Base-by-base conservation (phyloP, 37 sponge, comb jelly and placozoan genomes). In the Agelas oroides region DNA sequence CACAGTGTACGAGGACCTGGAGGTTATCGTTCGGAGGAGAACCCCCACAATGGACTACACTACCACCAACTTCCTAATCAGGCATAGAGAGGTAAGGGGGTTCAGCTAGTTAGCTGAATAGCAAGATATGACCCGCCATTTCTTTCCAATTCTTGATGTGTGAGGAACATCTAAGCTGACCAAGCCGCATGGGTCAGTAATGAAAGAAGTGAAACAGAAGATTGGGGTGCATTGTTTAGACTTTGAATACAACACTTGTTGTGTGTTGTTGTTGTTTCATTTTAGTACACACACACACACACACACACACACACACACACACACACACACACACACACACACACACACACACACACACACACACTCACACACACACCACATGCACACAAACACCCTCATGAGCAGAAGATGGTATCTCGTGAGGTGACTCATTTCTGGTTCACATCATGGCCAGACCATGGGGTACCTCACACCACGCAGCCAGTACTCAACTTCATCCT, bases 391-490 rank as follows among this genome's bases (percentile, higher is more conserved):
- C 46, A 46, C 67, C 24, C 67, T 18, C n/a, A 30, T 24, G 27
- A 24, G 39, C 59, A 96, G 97, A 91, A 94, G 70, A 55, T 73
- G 37, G 94, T 92, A 14, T 78, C 77, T 32, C 70, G 94, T 69
- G 92, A 93, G 69, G 85, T 96, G 52, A 63, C 53, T 38, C 97
- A 92, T 67, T 90, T 86, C 70, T 92, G 95, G 97, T 97, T 92
- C 86, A 95, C 80, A 30, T 62, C 81, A 0, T 97, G 97, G 97
- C 97, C 97, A 37, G 97, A 97, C 69, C 88, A 87, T 65, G 97
- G 95, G 15, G 91, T 95, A 1, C 97, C 95, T 34, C 58, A 40
- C 52, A 46, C 80, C n/a, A 52, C 91, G 6, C 36, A 53, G 34
- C 81, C 89, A 19, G 71, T 95, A 33, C n/a, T 95, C 11, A 67